phyloP scores from a whole-genome alignment of 2,113 vertebrate species.

The Percopsis transmontana region DNA sequence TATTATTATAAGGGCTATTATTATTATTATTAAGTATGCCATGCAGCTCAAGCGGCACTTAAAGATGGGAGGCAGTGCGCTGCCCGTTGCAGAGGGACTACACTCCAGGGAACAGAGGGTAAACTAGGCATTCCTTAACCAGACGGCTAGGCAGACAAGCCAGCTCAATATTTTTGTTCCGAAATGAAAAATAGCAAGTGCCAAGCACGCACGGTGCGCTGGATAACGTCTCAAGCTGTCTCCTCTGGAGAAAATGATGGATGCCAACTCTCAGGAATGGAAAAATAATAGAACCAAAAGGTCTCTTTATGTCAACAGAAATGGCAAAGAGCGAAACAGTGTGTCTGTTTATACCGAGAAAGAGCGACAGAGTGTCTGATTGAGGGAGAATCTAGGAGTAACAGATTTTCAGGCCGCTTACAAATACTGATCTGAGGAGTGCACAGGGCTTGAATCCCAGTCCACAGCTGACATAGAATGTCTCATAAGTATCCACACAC shows the following conservation, averaged over 20 bases:
- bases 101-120: not conserved
- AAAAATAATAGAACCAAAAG: not conserved
- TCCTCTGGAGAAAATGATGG: not conserved
- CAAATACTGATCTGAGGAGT: not conserved
- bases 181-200: not conserved
- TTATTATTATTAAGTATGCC: too few species aligned
- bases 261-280: not conserved
- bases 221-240: not conserved
- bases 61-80: too few species aligned
- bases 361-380: not conserved
- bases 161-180: not conserved
- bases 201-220: not conserved
- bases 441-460: not conserved
- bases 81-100: not conserved
- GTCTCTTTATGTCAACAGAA: conserved; percentile 2
- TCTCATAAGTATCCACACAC: not conserved
- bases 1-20: not conserved
- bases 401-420: not conserved
- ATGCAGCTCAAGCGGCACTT: too few species aligned
- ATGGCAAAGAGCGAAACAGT: not conserved
- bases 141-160: not conserved
- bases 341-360: not conserved
- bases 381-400: not conserved
- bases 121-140: not conserved
- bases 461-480: not conserved